Evolutionary conservation across 92 coral and sea anemone genomes (phyloP).

Genomic region (Montipora capitata): DNA sequence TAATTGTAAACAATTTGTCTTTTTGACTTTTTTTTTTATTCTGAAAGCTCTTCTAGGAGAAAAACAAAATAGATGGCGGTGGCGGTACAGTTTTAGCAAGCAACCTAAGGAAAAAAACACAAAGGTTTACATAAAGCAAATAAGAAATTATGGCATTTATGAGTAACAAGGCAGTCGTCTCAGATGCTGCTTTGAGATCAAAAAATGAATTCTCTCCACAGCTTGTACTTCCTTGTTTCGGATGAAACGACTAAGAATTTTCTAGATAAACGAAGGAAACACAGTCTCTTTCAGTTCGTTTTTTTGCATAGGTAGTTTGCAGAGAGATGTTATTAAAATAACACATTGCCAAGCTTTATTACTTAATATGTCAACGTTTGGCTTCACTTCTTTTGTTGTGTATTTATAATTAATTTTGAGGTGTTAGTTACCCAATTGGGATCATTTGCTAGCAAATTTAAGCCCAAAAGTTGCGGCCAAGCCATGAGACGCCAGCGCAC

Average conservation of each 20-base stretch:
- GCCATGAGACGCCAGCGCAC: neutral
- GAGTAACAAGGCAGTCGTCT: neutral
- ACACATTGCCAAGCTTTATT: neutral
- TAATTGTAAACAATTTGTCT: neutral
- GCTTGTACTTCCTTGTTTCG: too few relatives aligned
- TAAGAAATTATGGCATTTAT: neutral
- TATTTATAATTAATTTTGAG: constrained; percentile 15
- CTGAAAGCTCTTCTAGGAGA: neutral
- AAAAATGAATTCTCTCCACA: neutral
- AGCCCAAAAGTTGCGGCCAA: neutral
- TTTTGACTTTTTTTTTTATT: neutral
- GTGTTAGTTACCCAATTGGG: neutral
- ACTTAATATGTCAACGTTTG: constrained; percentile 4
- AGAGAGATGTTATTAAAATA: neutral
- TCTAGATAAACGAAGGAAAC: neutral
- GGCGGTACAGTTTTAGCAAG: neutral
- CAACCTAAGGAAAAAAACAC: neutral
- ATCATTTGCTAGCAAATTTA: neutral
- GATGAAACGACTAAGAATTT: neutral
- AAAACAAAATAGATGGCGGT: too few relatives aligned
- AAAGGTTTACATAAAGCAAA: neutral
- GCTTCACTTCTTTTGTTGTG: constrained; percentile 1
- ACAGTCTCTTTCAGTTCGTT: neutral
- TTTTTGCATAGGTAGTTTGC: neutral
- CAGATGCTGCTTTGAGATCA: neutral